These are phyloP conservation scores for Rhabdomys dilectus DNA, from an alignment of 2,113 vertebrate species.

Conservation along the genomic window DNA sequence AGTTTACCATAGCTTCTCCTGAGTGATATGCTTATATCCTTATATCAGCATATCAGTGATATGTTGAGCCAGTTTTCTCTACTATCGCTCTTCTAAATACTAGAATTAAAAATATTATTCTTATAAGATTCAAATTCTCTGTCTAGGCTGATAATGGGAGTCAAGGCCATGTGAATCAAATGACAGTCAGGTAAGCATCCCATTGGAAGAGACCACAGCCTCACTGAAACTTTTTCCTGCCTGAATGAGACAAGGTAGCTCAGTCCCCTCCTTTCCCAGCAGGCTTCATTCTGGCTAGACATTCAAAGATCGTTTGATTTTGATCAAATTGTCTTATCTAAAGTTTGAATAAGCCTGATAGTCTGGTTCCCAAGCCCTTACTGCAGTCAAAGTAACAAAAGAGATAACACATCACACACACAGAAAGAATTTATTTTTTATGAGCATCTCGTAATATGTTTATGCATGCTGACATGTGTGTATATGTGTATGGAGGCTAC, in stretches of 20 bases:
- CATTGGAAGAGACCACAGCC: neutral
- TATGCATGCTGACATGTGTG: neutral
- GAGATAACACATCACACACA: neutral
- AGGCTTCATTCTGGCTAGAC: neutral
- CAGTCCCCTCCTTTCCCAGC: neutral
- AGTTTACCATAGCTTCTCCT: neutral
- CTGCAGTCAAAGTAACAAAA: conserved; percentile 30
- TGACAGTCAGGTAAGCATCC: neutral
- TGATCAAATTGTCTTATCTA: neutral
- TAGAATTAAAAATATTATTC: conserved; percentile 7
- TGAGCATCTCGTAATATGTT: conserved; percentile 7
- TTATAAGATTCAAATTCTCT: conserved; percentile 49
- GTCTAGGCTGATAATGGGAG: neutral
- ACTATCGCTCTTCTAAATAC: conserved; percentile 32
- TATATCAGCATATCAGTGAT: too few relatives aligned
- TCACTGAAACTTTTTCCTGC: conserved; percentile 25
- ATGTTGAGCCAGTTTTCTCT: neutral
- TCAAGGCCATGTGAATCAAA: conserved; percentile 33
- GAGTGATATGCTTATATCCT: neutral
- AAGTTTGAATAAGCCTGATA: conserved; percentile 11
- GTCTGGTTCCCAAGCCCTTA: conserved; percentile 35
- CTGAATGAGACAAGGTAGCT: neutral
- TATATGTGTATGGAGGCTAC: too few relatives aligned
- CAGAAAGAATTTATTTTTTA: neutral
- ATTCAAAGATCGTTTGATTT: conserved; percentile 23